A percentile compares a stretch with the other conserved stretches of the same genome.
phyloP scores from a whole-genome alignment of 2,888 invertebrate genomes.

The Euplexia lucipara region DNA sequence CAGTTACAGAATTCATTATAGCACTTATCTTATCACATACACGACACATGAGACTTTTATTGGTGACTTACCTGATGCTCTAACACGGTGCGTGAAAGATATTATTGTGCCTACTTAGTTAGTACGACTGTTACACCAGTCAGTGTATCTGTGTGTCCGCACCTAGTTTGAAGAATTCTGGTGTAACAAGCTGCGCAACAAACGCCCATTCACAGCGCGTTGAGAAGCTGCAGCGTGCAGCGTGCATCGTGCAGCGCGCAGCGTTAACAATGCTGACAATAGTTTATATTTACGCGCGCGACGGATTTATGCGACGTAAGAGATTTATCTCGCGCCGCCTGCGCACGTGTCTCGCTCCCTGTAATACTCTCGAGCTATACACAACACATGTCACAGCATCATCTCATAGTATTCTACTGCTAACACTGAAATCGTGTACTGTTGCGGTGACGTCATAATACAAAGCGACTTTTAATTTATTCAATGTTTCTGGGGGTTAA shows the following conservation, averaged over 20 bases:
- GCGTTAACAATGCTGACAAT: constrained; percentile 62
- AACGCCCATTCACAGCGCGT: constrained; percentile 62
- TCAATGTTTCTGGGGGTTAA: no score
- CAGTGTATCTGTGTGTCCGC: no score
- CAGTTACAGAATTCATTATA: neutral
- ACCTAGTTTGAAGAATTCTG: neutral
- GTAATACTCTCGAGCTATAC: constrained; percentile 5
- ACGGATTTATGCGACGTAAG: constrained; percentile 68
- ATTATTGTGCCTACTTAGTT: neutral
- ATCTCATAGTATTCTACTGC: neutral
- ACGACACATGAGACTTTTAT: neutral
- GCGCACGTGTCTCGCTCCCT: constrained; percentile 60
- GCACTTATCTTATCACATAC: neutral
- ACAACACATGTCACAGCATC: constrained; percentile 25
- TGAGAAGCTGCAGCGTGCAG: neutral
- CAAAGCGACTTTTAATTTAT: no score
- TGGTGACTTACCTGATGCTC: neutral
- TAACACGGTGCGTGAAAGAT: neutral
- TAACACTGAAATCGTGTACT: neutral
- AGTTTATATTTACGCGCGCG: constrained; percentile 64
- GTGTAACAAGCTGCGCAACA: neutral
- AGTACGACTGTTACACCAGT: neutral
- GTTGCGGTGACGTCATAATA: constrained; percentile 1
- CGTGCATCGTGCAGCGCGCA: neutral
- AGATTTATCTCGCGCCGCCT: constrained; percentile 72